Evolutionary conservation across 2,113 vertebrate species (phyloP).

Genomic region (Noctilio leporinus): DNA sequence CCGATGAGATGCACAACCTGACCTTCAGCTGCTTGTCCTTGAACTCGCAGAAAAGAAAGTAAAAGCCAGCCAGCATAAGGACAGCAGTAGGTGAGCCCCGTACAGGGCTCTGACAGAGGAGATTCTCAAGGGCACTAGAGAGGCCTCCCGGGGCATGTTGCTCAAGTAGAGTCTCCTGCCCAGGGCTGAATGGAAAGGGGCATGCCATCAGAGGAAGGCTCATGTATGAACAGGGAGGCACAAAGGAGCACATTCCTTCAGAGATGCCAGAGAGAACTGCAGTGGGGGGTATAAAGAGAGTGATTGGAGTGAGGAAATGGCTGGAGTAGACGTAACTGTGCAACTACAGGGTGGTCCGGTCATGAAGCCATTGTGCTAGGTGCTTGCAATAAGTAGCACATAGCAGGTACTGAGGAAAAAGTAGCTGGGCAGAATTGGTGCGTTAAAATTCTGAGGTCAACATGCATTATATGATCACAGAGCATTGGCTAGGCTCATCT

Average conservation of each 20-base stretch:
- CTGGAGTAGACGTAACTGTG: fast-evolving
- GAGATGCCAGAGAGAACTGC: background rate
- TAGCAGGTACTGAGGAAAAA: background rate
- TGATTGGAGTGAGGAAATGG: background rate
- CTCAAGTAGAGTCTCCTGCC: background rate
- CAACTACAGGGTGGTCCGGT: no score
- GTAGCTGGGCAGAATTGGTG: background rate
- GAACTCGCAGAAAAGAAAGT: background rate
- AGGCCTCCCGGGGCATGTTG: no score
- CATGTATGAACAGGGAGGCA: background rate
- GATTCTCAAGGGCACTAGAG: fast-evolving
- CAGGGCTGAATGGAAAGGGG: background rate
- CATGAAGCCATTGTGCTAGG: background rate
- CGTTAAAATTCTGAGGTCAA: background rate
- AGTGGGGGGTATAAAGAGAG: background rate
- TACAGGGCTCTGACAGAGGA: background rate
- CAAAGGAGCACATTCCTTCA: background rate
- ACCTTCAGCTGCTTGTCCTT: background rate
- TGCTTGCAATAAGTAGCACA: background rate
- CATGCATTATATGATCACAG: fast-evolving
- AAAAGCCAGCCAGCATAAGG: background rate
- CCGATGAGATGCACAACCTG: background rate
- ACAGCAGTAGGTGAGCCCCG: fast-evolving
- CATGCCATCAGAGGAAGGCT: background rate
- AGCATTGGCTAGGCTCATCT: background rate